Evolutionary conservation across 2,797 vertebrate species (phyloP).

Genomic region (Euphonia xanthogaster): DNA sequence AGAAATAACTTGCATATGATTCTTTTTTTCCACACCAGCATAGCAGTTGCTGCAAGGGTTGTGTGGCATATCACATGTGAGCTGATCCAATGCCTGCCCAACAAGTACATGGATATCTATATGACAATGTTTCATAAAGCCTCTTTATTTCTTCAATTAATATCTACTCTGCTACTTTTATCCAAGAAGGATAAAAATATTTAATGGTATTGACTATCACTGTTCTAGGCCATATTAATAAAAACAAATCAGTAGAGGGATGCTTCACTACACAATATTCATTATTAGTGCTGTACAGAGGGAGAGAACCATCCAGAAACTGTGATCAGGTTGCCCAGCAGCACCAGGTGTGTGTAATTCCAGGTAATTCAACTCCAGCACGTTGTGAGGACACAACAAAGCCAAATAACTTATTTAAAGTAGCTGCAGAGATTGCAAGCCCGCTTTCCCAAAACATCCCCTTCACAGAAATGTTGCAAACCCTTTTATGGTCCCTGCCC

Average conservation of each 20-base stretch:
- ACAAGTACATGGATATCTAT: background rate
- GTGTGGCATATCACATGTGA: background rate
- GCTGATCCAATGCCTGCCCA: background rate
- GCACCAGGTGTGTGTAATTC: slow-evolving; percentile 27
- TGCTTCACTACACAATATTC: slow-evolving; percentile 30
- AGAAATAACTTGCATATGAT: background rate
- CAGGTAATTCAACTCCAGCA: slow-evolving; percentile 44
- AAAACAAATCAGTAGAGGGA: slow-evolving; percentile 36
- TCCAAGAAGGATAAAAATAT: slow-evolving; percentile 32
- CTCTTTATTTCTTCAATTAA: slow-evolving; percentile 26
- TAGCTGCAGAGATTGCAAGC: background rate
- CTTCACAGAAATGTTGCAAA: background rate
- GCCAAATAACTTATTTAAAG: slow-evolving; percentile 49
- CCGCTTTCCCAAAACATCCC: background rate
- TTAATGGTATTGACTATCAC: slow-evolving; percentile 40
- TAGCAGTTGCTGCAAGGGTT: background rate
- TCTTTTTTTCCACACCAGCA: background rate
- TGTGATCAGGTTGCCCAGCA: slow-evolving; percentile 40
- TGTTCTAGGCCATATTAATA: slow-evolving; percentile 56
- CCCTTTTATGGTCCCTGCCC: background rate
- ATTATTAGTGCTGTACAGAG: slow-evolving; percentile 22
- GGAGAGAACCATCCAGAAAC: slow-evolving; percentile 52
- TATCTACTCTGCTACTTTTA: slow-evolving; percentile 1
- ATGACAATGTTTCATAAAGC: background rate
- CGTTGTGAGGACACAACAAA: slow-evolving; percentile 12